A percentile compares a stretch with the other conserved stretches of the same genome.
Conservation (phyloP, 1,140 invertebrate species). For the Helicoverpa armigera region DNA sequence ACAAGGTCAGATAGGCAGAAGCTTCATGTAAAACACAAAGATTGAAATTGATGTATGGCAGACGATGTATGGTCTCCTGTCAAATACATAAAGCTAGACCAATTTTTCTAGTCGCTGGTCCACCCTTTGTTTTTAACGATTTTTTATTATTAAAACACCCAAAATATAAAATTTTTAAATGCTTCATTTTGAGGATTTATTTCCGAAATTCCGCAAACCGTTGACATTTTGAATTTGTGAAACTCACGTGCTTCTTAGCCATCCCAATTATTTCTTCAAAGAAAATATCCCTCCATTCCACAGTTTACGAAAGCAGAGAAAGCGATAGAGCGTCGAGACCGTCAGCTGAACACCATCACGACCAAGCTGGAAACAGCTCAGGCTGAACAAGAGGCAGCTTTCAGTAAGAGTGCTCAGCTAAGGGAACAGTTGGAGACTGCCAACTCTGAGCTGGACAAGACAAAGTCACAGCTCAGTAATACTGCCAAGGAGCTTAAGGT, state of each 20-base stretch:
- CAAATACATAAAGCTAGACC: no score
- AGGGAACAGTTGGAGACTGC: constrained; percentile 71
- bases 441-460: constrained; percentile 68
- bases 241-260: no score
- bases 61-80: no score
- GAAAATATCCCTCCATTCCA: neutral
- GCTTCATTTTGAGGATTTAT: no score
- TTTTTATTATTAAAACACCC: no score
- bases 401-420: constrained; percentile 73
- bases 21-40: no score
- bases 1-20: no score
- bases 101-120: no score
- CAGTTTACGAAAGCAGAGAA: constrained; percentile 76
- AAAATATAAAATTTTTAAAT: no score
- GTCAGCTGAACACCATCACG: constrained; percentile 74
- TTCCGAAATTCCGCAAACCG: neutral
- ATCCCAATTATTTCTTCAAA: neutral
- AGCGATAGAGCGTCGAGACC: constrained; percentile 76
- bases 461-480: constrained; percentile 65
- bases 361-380: constrained; percentile 66
- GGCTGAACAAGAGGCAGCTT: constrained; percentile 71
- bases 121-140: no score
- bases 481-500: constrained; percentile 76
- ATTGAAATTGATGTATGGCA: no score
- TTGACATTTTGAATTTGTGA: neutral